These are phyloP conservation scores for Lycia hirtaria DNA, from an alignment of 2,888 invertebrate genomes.

Conservation along the genomic window DNA sequence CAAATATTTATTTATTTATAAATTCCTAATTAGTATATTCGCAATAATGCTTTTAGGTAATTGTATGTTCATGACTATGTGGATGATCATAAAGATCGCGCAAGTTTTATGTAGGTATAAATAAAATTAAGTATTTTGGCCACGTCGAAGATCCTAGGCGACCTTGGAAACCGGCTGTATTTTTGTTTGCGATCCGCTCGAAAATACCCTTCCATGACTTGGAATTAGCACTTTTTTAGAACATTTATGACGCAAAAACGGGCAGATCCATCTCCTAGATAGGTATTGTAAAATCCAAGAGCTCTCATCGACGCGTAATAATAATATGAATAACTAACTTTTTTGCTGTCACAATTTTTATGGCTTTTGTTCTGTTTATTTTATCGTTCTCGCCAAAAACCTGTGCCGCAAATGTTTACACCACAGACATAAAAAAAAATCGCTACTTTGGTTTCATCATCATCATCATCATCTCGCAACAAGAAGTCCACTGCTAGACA, in stretches of 20 bases:
- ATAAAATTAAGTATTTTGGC: slow-evolving; percentile 18
- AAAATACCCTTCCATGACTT: slow-evolving; percentile 27
- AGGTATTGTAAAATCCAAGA: neutral
- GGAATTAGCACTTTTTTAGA: slow-evolving; percentile 24
- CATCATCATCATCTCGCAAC: too few relatives aligned
- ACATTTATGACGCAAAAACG: slow-evolving; percentile 15
- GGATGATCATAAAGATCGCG: slow-evolving; percentile 1
- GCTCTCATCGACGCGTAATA: neutral
- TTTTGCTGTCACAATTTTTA: too few relatives aligned
- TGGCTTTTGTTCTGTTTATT: too few relatives aligned
- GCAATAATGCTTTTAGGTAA: neutral
- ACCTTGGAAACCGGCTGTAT: slow-evolving; percentile 33
- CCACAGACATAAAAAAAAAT: too few relatives aligned
- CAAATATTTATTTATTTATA: too few relatives aligned
- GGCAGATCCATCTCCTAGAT: neutral
- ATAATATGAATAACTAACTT: neutral
- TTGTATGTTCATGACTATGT: neutral
- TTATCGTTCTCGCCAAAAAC: too few relatives aligned
- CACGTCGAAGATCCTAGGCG: slow-evolving; percentile 32
- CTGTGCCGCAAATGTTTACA: too few relatives aligned
- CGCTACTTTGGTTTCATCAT: too few relatives aligned
- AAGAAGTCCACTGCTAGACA: too few relatives aligned
- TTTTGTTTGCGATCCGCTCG: slow-evolving; percentile 25
- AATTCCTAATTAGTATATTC: too few relatives aligned
- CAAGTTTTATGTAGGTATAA: slow-evolving; percentile 16